Base-by-base conservation (phyloP, 2,888 invertebrate genomes). In the Cephalotes varians region DNA sequence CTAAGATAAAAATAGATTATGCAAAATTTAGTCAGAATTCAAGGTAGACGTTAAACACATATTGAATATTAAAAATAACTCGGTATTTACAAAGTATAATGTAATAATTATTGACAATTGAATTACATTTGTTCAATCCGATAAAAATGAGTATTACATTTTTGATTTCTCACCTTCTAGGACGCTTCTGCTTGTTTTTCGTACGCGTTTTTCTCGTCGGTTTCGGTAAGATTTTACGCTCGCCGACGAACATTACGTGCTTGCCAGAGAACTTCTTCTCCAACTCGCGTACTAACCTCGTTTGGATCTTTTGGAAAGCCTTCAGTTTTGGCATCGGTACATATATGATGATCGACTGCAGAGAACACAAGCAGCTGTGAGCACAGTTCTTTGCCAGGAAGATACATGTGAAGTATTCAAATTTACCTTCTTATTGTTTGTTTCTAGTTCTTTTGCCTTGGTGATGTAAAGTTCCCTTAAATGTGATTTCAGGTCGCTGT, bases 231-330 rank as follows among this genome's bases (percentile, higher is more conserved):
- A 99, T 99, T 95, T 99, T 98, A 93, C 99, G 97, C 96, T 99
- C 98, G 60, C 99, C 99, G 93, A 99, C 97, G 94, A 99, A 98
- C 90, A 99, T 99, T 15, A 99, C 99, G 94, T 99, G 99, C 95
- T 99, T 99, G 88, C 99, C 99, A 93, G 98, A 99, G 96, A 99
- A 99, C 95, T 99, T 99, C 97, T 99, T 99, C 95, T 99, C 99
- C 93, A 99, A 95, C 95, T 99, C 99, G 92, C 99, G 97, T 64
- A 99, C 99, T 92, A 99, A 96, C 90, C 99, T 96, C 88, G 98
- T 98, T 95, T 99, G 99, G 91, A 99, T 98, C 95, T 99, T 99
- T 95, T 99, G 99, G 96, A 99, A 99, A 83, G 97, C 97, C 95
- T 98, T 98, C 95, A 99, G 96, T 95, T 99, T 99, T 86, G 99